Evolutionary conservation across 2,797 vertebrate genomes (phyloP), one percentile per base, ranked within the genome.

Genomic region (Sandelia bainsii): DNA sequence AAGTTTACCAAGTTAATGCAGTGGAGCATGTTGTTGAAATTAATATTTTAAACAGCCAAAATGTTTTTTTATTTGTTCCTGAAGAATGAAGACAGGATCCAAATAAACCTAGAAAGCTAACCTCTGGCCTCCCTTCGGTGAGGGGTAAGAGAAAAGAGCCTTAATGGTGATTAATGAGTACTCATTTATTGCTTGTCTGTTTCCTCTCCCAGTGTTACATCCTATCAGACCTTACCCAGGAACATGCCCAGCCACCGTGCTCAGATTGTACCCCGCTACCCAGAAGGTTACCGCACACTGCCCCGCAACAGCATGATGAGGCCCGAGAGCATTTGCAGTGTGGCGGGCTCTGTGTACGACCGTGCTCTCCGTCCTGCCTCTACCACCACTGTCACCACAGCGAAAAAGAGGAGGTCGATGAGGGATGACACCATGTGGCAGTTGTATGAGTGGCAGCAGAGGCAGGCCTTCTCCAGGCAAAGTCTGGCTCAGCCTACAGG

Each of bases 341-440:
- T 90, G 0, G 58, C 94, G 0, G 93, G 96, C 0, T 94, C 93
- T 0, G 34, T 84, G 3, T 97, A 95, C 0, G 96, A 97, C 74
- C 90, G 91, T 19, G 83, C 87, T 0, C 49, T 90, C 0, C 93
- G 83, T 4, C 91, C 93, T 0, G 42, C 71, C 68, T 83, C 86
- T 34, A 82, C 84, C 59, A 14, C 57, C 71, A 57, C 65, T 0
- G 27, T 89, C 93, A 87, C 87, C 0, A 91, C 95, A 0, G 93
- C 95, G 0, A 97, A 98, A 39, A 97, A 98, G 79, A 92, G 96
- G 45, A 80, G 96, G 22, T 98, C 97, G 0, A 95, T 98, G 92
- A 87, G 96, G 2, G 98, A 98, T 0, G 97, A 98, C 93, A 99
- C 98, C 0, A 98, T 99, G 97, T 99, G 97, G 98, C 98, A 99